A percentile compares a stretch with the other conserved stretches of the same genome.
phyloP scores from a whole-genome alignment of 1,140 invertebrate species.

The Drosophila mayri region DNA sequence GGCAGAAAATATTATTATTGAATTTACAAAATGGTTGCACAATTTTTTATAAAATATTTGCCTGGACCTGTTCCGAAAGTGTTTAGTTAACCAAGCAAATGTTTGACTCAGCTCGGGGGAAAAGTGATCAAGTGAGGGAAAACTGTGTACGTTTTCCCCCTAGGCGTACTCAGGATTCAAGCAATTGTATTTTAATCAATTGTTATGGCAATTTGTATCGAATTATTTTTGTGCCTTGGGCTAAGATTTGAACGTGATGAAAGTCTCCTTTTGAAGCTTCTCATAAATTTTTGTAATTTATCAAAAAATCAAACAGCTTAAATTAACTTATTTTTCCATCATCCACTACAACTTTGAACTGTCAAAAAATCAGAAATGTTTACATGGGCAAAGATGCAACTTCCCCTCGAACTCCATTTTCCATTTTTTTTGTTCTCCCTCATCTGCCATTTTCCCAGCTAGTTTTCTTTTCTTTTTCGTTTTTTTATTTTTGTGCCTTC shows the following conservation, averaged over 20 bases:
- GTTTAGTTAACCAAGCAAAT: conserved; percentile 6
- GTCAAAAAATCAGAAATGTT: conserved; percentile 23
- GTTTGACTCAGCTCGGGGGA: conserved; percentile 3
- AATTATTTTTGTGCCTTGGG: conserved; percentile 1
- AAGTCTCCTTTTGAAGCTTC: too few species aligned
- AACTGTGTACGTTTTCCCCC: not conserved
- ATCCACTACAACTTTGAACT: not conserved
- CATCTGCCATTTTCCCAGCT: not conserved
- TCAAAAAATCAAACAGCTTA: not conserved
- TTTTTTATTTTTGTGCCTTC: not conserved
- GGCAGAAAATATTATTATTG: conserved; percentile 11
- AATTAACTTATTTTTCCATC: not conserved
- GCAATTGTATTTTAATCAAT: conserved; percentile 28
- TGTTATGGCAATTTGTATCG: conserved; percentile 10
- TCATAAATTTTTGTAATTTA: not conserved
- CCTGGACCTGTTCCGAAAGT: not conserved
- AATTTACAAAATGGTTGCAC: conserved; percentile 9
- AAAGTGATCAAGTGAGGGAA: not conserved
- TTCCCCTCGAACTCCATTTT: not conserved
- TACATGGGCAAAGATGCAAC: not conserved
- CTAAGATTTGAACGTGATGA: not conserved
- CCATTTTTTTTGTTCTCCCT: not conserved
- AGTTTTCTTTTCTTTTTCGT: not conserved
- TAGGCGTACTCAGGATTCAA: not conserved
- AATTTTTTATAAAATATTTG: conserved; percentile 9